Percentiles rank a stretch among this genome's conserved stretches.
Evolutionary conservation across 2,113 vertebrate species (phyloP).

Genomic region (Dermatemys mawii): DNA sequence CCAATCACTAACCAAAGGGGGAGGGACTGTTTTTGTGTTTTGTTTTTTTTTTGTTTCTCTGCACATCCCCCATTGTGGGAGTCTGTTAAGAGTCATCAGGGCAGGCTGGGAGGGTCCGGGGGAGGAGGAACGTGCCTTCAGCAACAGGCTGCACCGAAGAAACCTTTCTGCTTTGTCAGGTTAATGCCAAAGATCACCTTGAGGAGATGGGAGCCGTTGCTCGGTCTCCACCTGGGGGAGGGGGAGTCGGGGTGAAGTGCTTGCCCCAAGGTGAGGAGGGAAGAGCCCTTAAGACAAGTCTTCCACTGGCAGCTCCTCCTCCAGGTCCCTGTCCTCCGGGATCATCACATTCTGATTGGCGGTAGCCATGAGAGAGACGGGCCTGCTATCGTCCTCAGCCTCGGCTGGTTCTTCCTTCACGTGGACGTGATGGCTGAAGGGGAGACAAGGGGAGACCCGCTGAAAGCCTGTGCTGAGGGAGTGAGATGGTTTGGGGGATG

Average conservation of each 20-base stretch:
- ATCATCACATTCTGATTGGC: conserved; percentile 89
- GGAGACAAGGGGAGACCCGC: neutral
- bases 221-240: conserved; percentile 48
- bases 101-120: conserved; percentile 25
- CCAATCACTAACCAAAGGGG: conserved; percentile 67
- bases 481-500: neutral
- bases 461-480: neutral
- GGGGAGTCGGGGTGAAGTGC: conserved; percentile 66
- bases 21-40: conserved; percentile 34
- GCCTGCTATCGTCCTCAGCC: conserved; percentile 90
- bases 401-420: conserved; percentile 98
- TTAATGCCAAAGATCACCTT: conserved; percentile 67
- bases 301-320: conserved; percentile 94
- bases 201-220: conserved; percentile 60
- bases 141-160: neutral
- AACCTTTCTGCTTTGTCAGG: neutral
- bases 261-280: conserved; percentile 51
- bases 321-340: conserved; percentile 93
- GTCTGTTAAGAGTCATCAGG: conserved; percentile 7
- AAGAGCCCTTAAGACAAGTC: conserved; percentile 91
- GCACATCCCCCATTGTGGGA: neutral
- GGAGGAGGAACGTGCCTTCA: conserved; percentile 1
- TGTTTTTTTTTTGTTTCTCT: neutral
- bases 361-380: conserved; percentile 85
- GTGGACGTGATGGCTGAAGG: conserved; percentile 89